Evolutionary conservation across 2,888 invertebrate genomes (phyloP).

Genomic region (Zelleria hepariella): DNA sequence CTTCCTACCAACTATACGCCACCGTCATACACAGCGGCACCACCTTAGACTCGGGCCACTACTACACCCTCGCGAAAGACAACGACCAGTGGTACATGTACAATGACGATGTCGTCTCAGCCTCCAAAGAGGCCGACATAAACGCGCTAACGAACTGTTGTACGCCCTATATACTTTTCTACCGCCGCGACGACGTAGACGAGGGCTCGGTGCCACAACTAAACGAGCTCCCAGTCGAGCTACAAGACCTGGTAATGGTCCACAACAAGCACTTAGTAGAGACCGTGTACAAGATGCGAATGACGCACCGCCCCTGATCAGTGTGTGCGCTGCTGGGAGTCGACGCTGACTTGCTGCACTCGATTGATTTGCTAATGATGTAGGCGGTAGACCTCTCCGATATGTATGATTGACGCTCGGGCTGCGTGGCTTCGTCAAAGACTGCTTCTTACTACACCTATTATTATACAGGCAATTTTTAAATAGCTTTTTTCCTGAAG

Average conservation of each 20-base stretch:
- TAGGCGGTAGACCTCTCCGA: too few species aligned
- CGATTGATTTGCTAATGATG: background rate
- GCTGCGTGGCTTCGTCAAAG: too few species aligned
- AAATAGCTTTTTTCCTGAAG: too few species aligned
- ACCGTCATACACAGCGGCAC: conserved; percentile 89
- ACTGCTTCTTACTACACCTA: too few species aligned
- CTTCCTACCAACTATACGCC: conserved; percentile 80
- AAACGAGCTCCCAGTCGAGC: conserved; percentile 38
- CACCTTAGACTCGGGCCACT: conserved; percentile 89
- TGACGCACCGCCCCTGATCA: conserved; percentile 37
- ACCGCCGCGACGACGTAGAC: conserved; percentile 64
- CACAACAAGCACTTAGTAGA: conserved; percentile 51
- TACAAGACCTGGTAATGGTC: conserved; percentile 38
- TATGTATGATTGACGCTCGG: background rate
- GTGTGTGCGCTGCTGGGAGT: background rate
- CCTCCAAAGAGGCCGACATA: conserved; percentile 72
- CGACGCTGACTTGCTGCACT: background rate
- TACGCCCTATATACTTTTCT: conserved; percentile 89
- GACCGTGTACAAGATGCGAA: conserved; percentile 30
- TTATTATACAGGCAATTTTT: too few species aligned
- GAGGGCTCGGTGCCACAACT: conserved; percentile 37
- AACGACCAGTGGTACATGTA: conserved; percentile 82
- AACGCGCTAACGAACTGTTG: conserved; percentile 77
- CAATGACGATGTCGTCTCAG: conserved; percentile 82
- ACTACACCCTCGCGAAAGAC: conserved; percentile 86